Conservation (phyloP, 2,113 vertebrate genomes). For the Sitta europaea region DNA sequence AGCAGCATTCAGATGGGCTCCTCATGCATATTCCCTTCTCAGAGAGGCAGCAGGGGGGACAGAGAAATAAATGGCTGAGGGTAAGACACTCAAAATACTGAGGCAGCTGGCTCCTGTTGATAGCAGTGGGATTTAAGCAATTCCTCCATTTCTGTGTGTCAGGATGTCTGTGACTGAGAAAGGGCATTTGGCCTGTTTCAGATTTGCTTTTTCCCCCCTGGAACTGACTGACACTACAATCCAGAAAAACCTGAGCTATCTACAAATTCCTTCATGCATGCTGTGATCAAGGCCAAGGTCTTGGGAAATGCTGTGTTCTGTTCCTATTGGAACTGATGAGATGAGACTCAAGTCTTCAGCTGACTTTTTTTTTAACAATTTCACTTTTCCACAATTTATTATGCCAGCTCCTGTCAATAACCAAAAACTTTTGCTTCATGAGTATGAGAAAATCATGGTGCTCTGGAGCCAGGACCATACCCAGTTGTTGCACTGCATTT, state of each 20-base stretch:
- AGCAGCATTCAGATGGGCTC: neutral
- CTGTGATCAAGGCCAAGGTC: neutral
- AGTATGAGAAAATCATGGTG: neutral
- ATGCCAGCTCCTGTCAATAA: neutral
- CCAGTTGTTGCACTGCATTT: neutral
- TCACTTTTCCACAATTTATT: neutral
- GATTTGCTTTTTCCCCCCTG: too few species aligned
- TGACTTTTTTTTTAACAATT: neutral
- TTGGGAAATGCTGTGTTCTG: neutral
- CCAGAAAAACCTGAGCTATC: neutral
- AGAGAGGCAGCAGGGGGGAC: neutral
- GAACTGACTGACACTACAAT: neutral
- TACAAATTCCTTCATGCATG: neutral
- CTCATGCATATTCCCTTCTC: neutral
- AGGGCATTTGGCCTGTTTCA: neutral
- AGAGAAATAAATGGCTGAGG: neutral
- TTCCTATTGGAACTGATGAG: neutral
- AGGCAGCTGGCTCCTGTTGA: neutral
- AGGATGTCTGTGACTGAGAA: neutral
- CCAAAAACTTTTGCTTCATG: neutral
- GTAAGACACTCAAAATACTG: neutral
- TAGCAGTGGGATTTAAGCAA: neutral
- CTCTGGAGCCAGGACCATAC: neutral
- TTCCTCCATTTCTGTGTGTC: neutral
- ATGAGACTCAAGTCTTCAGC: neutral